phyloP scores from a whole-genome alignment of 2,113 vertebrate genomes.

The Accipiter virgatus region DNA sequence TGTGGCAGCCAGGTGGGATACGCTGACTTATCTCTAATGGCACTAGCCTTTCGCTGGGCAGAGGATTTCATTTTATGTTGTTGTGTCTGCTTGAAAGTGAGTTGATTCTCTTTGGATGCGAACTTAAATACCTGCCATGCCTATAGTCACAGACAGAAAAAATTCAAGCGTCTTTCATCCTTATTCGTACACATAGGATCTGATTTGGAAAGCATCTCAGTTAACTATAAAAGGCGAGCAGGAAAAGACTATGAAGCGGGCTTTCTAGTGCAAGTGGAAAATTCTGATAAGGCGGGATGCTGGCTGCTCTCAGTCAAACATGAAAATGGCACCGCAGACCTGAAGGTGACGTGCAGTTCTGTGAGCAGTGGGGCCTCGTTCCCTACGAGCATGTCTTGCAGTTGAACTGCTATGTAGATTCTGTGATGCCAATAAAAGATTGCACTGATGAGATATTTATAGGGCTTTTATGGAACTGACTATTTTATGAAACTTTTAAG shows the following conservation, averaged over 20 bases:
- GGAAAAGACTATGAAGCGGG: background rate
- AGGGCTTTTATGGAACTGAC: background rate
- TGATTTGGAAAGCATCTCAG: background rate
- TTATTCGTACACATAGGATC: background rate
- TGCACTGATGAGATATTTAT: background rate
- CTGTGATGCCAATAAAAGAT: background rate
- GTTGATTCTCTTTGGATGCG: background rate
- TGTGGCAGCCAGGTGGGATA: accelerated
- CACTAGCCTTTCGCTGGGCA: background rate
- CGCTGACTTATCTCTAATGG: background rate
- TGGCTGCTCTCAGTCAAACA: background rate
- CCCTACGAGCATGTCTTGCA: background rate
- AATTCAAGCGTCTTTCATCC: background rate
- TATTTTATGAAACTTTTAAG: background rate
- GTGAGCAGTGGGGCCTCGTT: background rate
- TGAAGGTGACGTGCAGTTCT: background rate
- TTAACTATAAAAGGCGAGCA: background rate
- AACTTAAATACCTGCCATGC: background rate
- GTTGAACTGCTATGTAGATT: background rate
- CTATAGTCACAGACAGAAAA: background rate
- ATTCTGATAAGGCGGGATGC: background rate
- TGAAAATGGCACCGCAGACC: background rate
- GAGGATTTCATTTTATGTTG: background rate
- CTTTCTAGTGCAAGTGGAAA: background rate
- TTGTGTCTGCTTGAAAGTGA: background rate